Conservation (phyloP, 2,797 vertebrate species). For the Rhabdomys pumilio region DNA sequence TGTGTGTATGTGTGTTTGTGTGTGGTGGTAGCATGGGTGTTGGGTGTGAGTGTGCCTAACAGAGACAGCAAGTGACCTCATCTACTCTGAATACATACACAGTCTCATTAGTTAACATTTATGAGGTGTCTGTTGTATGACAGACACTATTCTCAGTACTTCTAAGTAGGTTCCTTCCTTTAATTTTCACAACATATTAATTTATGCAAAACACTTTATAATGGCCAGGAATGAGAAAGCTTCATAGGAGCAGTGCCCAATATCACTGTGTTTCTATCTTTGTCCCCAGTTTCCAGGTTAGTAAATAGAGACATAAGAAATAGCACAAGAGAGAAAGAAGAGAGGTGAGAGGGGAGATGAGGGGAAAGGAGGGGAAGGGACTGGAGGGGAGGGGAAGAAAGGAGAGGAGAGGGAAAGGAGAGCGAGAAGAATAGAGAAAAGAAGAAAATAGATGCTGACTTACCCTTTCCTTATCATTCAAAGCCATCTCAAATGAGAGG, state of each 20-base stretch:
- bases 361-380: too few species aligned
- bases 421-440: accelerated
- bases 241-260: neutral
- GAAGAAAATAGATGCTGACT: neutral
- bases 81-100: neutral
- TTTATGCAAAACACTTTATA: neutral
- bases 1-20: neutral
- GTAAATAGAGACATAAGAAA: neutral
- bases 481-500: neutral
- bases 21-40: neutral
- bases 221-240: neutral
- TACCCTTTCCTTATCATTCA: neutral
- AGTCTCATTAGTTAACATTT: neutral
- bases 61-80: neutral
- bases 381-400: accelerated
- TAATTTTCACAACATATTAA: neutral
- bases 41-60: neutral
- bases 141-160: neutral
- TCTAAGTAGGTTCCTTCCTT: neutral
- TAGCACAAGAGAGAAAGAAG: neutral
- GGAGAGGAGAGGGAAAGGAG: too few species aligned
- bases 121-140: neutral
- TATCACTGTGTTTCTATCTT: neutral
- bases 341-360: neutral
- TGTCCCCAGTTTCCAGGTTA: neutral